Evolutionary conservation across 2,797 vertebrate genomes (phyloP).

Genomic region (Rhinella marina): DNA sequence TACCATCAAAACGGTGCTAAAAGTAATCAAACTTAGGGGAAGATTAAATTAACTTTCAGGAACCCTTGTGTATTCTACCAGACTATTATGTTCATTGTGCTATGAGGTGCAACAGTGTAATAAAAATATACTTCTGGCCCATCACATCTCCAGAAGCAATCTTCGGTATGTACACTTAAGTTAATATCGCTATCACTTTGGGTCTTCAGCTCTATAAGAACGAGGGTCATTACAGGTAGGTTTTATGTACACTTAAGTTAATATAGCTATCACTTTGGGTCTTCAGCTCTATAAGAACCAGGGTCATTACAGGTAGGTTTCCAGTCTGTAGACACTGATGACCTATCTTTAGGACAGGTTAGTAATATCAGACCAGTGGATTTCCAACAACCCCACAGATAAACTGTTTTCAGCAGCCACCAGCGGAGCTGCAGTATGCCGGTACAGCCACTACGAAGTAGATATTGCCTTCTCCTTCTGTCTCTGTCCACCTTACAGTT

Average conservation of each 20-base stretch:
- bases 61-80: constrained; percentile 46
- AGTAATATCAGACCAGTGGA: too few species aligned
- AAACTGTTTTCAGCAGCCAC: too few species aligned
- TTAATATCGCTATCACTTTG: neutral
- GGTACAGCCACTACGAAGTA: too few species aligned
- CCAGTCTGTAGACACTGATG: too few species aligned
- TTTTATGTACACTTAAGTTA: neutral
- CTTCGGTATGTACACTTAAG: neutral
- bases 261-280: neutral
- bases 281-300: neutral
- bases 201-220: neutral
- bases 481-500: too few species aligned
- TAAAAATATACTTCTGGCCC: constrained; percentile 25
- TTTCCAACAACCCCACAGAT: too few species aligned
- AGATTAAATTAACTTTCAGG: constrained; percentile 54
- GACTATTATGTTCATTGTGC: constrained; percentile 50
- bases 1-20: constrained; percentile 44
- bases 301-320: neutral
- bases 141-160: neutral
- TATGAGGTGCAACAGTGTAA: constrained; percentile 41
- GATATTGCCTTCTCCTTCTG: too few species aligned
- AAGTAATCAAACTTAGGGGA: constrained; percentile 51
- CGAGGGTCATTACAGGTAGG: neutral
- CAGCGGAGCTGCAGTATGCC: too few species aligned
- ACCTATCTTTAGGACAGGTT: too few species aligned